Base-by-base conservation (phyloP, 2,888 invertebrate genomes). In the Dynastes tityus region DNA sequence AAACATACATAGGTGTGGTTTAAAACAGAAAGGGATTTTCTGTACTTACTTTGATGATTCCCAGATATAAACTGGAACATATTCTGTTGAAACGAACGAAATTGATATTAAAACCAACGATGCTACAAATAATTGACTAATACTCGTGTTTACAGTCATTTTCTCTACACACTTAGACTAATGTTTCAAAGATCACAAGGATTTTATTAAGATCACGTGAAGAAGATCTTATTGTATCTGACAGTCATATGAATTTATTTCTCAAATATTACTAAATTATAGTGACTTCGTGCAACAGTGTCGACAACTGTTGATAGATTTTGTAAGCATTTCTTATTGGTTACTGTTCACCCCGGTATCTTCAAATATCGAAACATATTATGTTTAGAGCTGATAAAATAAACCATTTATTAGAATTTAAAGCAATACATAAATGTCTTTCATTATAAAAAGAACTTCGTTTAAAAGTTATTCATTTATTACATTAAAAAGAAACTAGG, bases 51-150 rank as follows among this genome's bases (percentile, higher is more conserved):
- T 85, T 80, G 83, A 80, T 65, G 86, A 86, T 80, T 86, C 87
- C 88, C 88, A 88, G 83, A 88, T 86, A 84, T 83, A 88, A 78
- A 88, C 87, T 77, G 88, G 88, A 73, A 88, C 87, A 83, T 85
- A 87, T 85, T 88, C 88, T 70, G 86, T 83, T 29, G 78, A 80
- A 71, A 80, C 76, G 68, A 78, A 68, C 61, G 67, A 65, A 55
- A 74, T 71, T 68, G 74, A 32, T 8, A 74, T 73, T 58, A 80
- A 64, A 27, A 80, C 61, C 8, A 80, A 32, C 58, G 76, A 80
- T 58, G 67, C 49, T 27, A 70, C 55, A 51, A 76, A 37, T 45
- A 81, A 76, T 11, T 77, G 65, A 27, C 75, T 58, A 58, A 68
- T 63, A 51, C 74, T 78, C 76, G 53, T 80, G 67, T 70, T 64